Base-by-base conservation (phyloP, 1,140 invertebrate species). In the Zaprionus kolodkinae region DNA sequence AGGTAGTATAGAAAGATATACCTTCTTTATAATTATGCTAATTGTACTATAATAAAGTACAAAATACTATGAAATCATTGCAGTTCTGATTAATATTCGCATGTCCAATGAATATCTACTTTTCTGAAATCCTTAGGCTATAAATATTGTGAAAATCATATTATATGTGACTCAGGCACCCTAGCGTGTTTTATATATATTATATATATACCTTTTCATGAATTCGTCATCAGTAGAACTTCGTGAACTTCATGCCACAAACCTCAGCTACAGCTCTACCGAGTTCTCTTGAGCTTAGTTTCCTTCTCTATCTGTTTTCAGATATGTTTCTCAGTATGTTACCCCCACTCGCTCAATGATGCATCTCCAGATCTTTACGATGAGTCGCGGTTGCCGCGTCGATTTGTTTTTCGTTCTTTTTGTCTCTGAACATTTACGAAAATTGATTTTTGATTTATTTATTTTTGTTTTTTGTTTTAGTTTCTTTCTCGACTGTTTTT, bases 361-460 rank as follows among this genome's bases (percentile, higher is more conserved):
- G 15, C 25, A 70, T 27, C 15, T 71, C 25, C 15, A 62, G 67
- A 78, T 78, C 56, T 76, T 75, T 61, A 56, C 43, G 48, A 21
- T 52, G 57, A 52, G 73, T 35, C 63, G 25, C 50, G 66, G 68
- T 76, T 76, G 63, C 64, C 54, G 40, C 50, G 56, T 66, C 57
- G 63, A 10, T 59, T 33, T 65, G 68, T 76, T 76, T 57, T 45
- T 66, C 40, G 72, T 74, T 75, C 72, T 76, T 60, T 63, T 69
- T 27, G 40, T 55, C 40, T 11, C 56, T 69, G 52, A 68, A 78
- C 73, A 72, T 86, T 74, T 78, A 73, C 54, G 60, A 72, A 74
- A 77, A 88, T 72, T 88, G 83, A 78, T 88, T 88, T 87, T 88
- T 87, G 83, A 88, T 87, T 87, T 87, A 88, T 87, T 81, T 83